phyloP scores from a whole-genome alignment of 2,888 invertebrate species.

The Melikaiella ostensackeni region DNA sequence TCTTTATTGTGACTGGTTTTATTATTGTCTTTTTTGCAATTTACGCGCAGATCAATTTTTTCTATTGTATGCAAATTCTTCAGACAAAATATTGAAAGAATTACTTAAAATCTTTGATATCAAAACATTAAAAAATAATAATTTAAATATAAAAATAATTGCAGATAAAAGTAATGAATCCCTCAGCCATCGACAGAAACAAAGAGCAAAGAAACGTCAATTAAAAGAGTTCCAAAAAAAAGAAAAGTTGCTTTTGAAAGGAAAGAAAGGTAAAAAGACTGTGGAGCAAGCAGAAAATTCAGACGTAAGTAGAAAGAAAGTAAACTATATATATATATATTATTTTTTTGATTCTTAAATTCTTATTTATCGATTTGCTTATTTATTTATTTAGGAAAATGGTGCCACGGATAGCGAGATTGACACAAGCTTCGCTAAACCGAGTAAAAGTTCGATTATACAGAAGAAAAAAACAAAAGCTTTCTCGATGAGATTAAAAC shows the following conservation, averaged over 20 bases:
- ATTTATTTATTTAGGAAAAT: constrained; percentile 39
- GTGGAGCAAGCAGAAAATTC: constrained; percentile 40
- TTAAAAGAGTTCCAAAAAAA: constrained; percentile 61
- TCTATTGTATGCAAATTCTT: no score
- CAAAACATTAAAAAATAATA: constrained; percentile 13
- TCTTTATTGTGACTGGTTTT: no score
- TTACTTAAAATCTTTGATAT: constrained; percentile 20
- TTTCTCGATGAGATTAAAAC: constrained; percentile 14
- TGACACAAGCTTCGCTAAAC: no score
- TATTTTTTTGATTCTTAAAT: background rate
- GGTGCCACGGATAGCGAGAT: constrained; percentile 9
- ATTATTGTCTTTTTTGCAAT: no score
- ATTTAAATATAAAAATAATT: constrained; percentile 41
- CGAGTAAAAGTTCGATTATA: no score
- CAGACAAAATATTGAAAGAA: background rate
- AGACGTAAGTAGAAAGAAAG: background rate
- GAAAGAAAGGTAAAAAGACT: constrained; percentile 51
- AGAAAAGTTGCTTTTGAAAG: constrained; percentile 43
- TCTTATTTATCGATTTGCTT: background rate
- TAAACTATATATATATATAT: background rate
- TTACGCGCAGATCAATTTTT: no score
- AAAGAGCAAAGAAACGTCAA: constrained; percentile 82
- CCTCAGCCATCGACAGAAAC: constrained; percentile 85
- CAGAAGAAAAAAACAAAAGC: background rate
- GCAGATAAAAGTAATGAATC: constrained; percentile 79